These are phyloP conservation scores for Erebia aethiops DNA, from an alignment of 2,888 invertebrate species.

Conservation along the genomic window DNA sequence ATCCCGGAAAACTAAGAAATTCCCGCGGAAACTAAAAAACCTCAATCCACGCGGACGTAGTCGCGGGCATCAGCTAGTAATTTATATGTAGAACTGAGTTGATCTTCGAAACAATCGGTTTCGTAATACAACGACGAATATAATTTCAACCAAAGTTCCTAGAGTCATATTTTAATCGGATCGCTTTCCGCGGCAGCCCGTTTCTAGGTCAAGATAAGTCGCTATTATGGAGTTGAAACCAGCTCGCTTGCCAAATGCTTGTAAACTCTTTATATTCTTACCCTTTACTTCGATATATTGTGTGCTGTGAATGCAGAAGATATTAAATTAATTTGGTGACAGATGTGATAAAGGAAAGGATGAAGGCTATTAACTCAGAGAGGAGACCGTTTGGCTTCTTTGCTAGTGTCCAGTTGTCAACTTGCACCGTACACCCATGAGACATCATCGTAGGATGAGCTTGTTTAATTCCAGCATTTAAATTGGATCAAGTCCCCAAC, in stretches of 20 bases:
- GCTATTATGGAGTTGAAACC: constrained; percentile 29
- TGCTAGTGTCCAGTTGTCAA: neutral
- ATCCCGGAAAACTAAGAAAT: too few species aligned
- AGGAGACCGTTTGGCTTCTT: neutral
- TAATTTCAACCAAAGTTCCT: constrained; percentile 13
- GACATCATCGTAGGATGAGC: too few species aligned
- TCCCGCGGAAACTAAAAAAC: too few species aligned
- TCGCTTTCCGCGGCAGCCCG: constrained; percentile 28
- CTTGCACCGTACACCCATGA: too few species aligned
- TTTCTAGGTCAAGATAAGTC: constrained; percentile 39
- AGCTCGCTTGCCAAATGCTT: constrained; percentile 32
- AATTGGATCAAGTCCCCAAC: too few species aligned
- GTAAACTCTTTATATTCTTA: constrained; percentile 13
- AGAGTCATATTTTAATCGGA: constrained; percentile 19
- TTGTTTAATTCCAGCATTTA: too few species aligned
- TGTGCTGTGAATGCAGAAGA: neutral
- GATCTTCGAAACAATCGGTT: constrained; percentile 6
- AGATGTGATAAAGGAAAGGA: neutral
- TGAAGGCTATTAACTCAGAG: neutral
- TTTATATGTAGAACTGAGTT: neutral
- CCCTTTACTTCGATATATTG: neutral
- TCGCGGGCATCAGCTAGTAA: too few species aligned
- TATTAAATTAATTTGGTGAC: neutral
- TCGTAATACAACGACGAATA: neutral
- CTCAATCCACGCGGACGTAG: too few species aligned